Evolutionary conservation across 2,888 invertebrate species (phyloP).

Genomic region (Platycheirus rosarum): DNA sequence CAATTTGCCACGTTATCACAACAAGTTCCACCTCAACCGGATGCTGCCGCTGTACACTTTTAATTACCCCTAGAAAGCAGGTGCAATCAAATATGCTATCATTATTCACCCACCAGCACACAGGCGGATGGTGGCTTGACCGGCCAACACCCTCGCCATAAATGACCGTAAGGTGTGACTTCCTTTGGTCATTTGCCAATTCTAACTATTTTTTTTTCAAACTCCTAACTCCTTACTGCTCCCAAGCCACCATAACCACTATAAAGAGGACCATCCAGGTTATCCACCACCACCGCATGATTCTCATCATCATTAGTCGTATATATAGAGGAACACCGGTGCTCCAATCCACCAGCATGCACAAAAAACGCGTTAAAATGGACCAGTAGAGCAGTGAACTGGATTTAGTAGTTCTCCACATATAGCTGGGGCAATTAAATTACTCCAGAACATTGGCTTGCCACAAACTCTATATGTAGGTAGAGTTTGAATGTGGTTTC

Average conservation of each 20-base stretch:
- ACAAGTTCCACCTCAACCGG: conserved; percentile 5
- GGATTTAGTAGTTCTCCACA: conserved; percentile 36
- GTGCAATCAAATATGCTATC: conserved; percentile 42
- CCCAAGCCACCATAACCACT: conserved; percentile 10
- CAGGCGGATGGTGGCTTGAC: conserved; percentile 9
- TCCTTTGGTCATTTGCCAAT: conserved; percentile 39
- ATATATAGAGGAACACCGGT: too few relatives aligned
- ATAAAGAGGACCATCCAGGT: background rate
- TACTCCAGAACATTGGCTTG: conserved; percentile 48
- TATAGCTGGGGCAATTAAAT: conserved; percentile 61
- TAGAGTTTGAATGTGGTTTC: conserved; percentile 29
- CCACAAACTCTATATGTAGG: conserved; percentile 18
- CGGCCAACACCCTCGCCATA: conserved; percentile 51
- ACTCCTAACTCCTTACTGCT: background rate
- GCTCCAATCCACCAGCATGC: background rate
- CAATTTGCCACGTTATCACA: conserved; percentile 28
- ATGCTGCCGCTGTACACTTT: conserved; percentile 5
- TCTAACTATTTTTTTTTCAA: conserved; percentile 29
- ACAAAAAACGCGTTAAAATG: conserved; percentile 23
- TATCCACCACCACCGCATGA: conserved; percentile 11
- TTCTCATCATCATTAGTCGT: conserved; percentile 53
- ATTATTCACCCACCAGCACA: conserved; percentile 37
- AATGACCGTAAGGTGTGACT: conserved; percentile 25
- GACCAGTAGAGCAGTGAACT: conserved; percentile 57
- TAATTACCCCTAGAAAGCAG: conserved; percentile 66